phyloP scores from a whole-genome alignment of 64 coral and sea anemone genomes.

The Acropora tenuis region DNA sequence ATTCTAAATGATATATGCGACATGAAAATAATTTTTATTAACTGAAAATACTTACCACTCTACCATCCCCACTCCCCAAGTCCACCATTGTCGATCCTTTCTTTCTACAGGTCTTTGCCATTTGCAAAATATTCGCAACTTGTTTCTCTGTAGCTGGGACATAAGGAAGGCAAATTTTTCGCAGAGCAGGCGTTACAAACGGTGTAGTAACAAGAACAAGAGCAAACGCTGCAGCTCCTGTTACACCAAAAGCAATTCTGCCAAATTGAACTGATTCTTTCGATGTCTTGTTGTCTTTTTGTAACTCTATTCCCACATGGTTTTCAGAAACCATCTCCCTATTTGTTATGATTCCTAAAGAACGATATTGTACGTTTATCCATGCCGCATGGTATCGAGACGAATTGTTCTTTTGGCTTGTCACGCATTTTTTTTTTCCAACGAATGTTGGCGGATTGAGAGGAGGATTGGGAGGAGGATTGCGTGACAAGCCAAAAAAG shows the following conservation, averaged over 20 bases:
- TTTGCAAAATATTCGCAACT: conserved; percentile 76
- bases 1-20: too few species aligned
- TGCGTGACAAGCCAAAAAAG: too few species aligned
- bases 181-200: conserved; percentile 89
- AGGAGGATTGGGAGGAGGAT: too few species aligned
- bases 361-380: neutral
- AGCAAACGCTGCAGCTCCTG: conserved; percentile 73
- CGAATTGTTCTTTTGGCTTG: neutral
- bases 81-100: conserved; percentile 51
- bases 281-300: neutral
- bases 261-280: conserved; percentile 52
- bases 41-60: conserved; percentile 58
- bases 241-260: conserved; percentile 81
- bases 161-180: conserved; percentile 92
- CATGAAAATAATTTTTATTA: neutral
- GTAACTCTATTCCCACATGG: conserved; percentile 3
- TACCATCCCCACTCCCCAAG: conserved; percentile 84
- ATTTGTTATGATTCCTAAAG: neutral
- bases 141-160: conserved; percentile 96
- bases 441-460: too few species aligned
- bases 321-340: neutral
- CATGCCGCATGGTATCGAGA: neutral
- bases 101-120: conserved; percentile 12
- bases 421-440: too few species aligned
- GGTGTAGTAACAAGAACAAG: conserved; percentile 89